Evolutionary conservation across 2,113 vertebrate species (phyloP).

Genomic region (Cricetomys ansorgei): DNA sequence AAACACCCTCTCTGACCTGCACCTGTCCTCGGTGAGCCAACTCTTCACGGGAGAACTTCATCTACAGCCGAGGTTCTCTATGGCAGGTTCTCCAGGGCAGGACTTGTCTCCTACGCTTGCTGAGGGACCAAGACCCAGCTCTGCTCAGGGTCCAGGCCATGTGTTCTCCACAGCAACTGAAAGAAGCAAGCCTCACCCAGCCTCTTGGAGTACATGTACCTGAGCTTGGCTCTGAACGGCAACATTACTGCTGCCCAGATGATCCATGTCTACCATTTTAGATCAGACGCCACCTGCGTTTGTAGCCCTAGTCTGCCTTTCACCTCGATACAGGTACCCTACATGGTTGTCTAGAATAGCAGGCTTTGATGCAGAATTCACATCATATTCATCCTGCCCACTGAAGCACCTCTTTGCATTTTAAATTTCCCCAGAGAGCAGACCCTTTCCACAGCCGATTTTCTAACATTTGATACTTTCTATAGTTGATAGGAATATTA

Average conservation of each 20-base stretch:
- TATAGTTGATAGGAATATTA: not conserved
- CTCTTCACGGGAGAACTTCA: not conserved
- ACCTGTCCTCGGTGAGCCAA: no score
- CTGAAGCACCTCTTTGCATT: not conserved
- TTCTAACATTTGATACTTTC: not conserved
- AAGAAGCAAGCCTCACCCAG: not conserved
- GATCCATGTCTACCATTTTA: not conserved
- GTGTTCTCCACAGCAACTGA: not conserved
- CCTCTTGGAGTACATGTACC: no score
- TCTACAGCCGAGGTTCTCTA: not conserved
- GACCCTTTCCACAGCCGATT: not conserved
- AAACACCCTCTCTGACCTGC: no score
- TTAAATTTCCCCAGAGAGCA: not conserved
- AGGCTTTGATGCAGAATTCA: not conserved
- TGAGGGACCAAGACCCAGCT: not conserved
- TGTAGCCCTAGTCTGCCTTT: not conserved
- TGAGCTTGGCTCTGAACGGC: not conserved
- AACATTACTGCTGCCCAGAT: not conserved
- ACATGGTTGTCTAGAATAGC: not conserved
- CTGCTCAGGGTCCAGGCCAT: not conserved
- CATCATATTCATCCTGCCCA: not conserved
- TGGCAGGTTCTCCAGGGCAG: not conserved
- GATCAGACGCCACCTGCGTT: not conserved
- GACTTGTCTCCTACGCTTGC: not conserved
- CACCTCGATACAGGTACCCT: fast-evolving